Evolutionary conservation across 37 sponge, comb jelly and placozoan genomes (phyloP), one percentile per base, ranked within the genome.

Genomic region (Dysidea cf. avara): DNA sequence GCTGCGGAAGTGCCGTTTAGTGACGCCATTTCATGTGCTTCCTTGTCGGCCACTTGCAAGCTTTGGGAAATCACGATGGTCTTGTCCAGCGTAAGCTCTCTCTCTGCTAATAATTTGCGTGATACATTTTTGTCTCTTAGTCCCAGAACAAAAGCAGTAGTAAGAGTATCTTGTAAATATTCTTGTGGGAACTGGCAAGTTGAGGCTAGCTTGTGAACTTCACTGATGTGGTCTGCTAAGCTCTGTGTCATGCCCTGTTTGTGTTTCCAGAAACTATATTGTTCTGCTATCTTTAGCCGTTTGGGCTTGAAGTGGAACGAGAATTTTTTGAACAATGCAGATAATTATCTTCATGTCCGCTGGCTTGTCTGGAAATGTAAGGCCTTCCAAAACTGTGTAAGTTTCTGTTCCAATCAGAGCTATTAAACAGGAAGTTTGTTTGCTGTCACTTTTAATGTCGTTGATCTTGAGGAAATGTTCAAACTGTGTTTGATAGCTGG

Each of bases 391-490:
- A 29, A 29, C 11, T 11, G 5, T 11, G 31, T 56, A 56, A 6
- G 31, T 56, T 29, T 56, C 59, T 56, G 59, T 9, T 56, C 59
- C 59, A 5, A 56, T 56, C 7, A 43, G 46, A 43, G 46, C 46
- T 12, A 43, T 43, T 12, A 56, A 7, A 11, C 59, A 56, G 5
- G 59, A 56, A 25, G 59, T 56, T 56, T 56, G 5, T 11, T 56
- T 56, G 5, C 7, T 7, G 28, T 56, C 12, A 7, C 11, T 29
- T 11, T 11, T 56, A 11, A 56, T 56, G 7, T 56, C 59, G 31
- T 56, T 56, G 30, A 56, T 11, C 31, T 29, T 13, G 7, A 56
- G 59, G 12, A 56, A 56, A 29, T 56, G 59, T 11, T 56, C 59
- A 11, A 56, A 56, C 12, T 30, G 59, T 13, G 59, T 56, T 29